Base-by-base conservation (phyloP, 2,113 vertebrate species). In the Electrona antarctica region DNA sequence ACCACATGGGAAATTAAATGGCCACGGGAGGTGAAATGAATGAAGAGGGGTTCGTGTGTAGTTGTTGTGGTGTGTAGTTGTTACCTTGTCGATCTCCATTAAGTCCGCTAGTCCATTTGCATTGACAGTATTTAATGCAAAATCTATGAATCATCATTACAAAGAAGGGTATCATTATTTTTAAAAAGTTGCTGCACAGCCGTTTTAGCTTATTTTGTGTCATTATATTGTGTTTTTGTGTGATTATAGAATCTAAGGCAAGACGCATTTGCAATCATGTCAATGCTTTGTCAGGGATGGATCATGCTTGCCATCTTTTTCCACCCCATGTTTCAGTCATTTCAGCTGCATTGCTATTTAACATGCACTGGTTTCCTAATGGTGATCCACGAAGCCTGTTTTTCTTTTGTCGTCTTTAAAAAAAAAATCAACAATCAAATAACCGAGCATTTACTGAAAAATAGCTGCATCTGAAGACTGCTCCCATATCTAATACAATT, bases 21-120 rank as follows among this genome's bases (percentile, higher is more conserved):
- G 12, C 56, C 14, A 7, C 45, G 55, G 8, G 47, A 66, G 71
- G 50, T 81, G 66, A 64, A 68, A 67, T 84, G 47, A 74, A 47
- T 67, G 14, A 21, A 58, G n/a, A 47, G 6, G 67, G 54, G 29
- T 33, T 71, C 45, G 55, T 56, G 3, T 12, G 14, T 21, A 21
- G 21, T 21, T 21, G 21, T 21, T 21, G 21, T 21, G 49, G 55
- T 56, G 3, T 12, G 14, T 21, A 21, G 21, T 21, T 21, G 21
- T 21, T 21, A n/a, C n/a, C n/a, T n/a, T 57, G 33, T 48, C 64
- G 56, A 74, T 74, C 62, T 74, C 47, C 69, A 12, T 69, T 70
- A 8, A 3, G 56, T 55, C 28, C 7, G 64, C 51, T 51, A 57
- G 48, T 12, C 54, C 59, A 52, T 72, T 69, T 65, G 64, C 55